Evolutionary conservation across 2,888 invertebrate genomes (phyloP).

Genomic region (Melieria picta): DNA sequence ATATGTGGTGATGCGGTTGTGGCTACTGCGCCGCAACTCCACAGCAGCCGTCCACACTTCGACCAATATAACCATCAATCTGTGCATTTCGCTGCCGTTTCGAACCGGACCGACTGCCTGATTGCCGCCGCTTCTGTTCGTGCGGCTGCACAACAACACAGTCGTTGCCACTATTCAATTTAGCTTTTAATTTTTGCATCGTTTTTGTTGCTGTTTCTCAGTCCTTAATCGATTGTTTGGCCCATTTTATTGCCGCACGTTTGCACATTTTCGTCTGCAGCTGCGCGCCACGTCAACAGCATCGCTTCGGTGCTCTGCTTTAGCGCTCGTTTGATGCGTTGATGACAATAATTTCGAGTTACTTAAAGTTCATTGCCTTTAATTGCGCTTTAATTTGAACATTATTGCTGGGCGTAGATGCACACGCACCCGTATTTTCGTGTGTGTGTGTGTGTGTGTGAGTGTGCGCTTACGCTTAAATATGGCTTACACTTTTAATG

Average conservation of each 20-base stretch:
- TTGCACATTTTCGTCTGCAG: constrained; percentile 41
- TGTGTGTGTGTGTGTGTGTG: background rate
- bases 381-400: constrained; percentile 29
- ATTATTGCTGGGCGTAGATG: constrained; percentile 10
- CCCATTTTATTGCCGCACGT: constrained; percentile 44
- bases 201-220: background rate
- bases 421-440: background rate
- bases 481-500: no score
- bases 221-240: constrained; percentile 40
- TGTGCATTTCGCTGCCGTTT: no score
- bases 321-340: background rate
- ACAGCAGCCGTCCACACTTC: no score
- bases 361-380: constrained; percentile 32
- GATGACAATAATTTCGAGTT: constrained; percentile 23
- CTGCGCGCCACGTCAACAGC: constrained; percentile 16
- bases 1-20: no score
- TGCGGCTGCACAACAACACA: background rate
- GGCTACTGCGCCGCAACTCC: no score
- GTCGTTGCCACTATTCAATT: background rate
- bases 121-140: background rate
- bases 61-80: no score
- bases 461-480: background rate
- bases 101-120: no score
- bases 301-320: background rate
- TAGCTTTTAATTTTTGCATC: background rate